Percentiles rank a stretch among this genome's conserved stretches.
Evolutionary conservation across 2,888 invertebrate genomes (phyloP).

Genomic region (Rapana venosa): DNA sequence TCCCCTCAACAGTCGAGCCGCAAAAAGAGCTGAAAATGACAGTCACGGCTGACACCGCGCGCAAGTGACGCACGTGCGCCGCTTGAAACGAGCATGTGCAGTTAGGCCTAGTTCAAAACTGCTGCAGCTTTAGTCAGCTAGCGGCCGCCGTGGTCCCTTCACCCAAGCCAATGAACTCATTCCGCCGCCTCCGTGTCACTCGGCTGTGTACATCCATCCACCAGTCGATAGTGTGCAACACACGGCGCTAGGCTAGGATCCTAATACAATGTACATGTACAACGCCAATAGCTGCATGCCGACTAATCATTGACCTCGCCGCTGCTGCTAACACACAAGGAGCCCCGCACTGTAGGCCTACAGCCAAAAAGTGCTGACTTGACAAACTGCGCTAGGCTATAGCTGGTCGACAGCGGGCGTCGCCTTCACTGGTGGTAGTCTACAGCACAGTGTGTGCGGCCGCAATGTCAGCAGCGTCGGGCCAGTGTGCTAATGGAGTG

Average conservation of each 20-base stretch:
- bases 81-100: too few species aligned
- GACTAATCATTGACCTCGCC: constrained; percentile 5
- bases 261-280: background rate
- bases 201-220: background rate
- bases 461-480: too few species aligned
- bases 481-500: too few species aligned
- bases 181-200: background rate
- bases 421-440: background rate
- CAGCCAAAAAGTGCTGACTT: constrained; percentile 24
- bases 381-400: constrained; percentile 6
- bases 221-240: background rate
- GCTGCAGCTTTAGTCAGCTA: background rate
- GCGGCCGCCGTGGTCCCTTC: background rate
- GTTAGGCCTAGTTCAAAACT: too few species aligned
- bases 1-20: too few species aligned
- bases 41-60: too few species aligned
- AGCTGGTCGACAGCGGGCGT: background rate
- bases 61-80: too few species aligned
- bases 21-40: too few species aligned
- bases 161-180: background rate
- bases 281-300: background rate
- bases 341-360: background rate
- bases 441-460: too few species aligned
- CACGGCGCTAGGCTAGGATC: too few species aligned
- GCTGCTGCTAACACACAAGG: background rate